Evolutionary conservation across 2,797 vertebrate species (phyloP), one percentile per base, ranked within the genome.

Genomic region (Masticophis lateralis): DNA sequence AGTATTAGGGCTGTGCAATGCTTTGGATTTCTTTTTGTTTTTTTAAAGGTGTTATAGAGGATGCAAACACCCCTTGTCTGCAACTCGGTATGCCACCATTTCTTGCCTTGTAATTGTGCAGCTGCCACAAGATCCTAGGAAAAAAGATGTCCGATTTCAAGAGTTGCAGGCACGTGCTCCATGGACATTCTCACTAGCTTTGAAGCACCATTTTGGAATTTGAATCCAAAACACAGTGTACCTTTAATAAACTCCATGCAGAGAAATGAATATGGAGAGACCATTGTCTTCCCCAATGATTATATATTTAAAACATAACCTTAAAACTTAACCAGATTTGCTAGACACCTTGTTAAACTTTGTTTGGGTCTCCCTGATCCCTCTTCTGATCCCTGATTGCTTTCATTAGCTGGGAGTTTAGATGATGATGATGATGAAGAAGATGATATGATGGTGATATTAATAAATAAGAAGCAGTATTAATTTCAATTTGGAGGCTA

Each of bases 391-490:
- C 74, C 88, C 60, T 61, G 88, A 43, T 93, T 61, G 43, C 86
- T 59, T 2, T 86, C 89, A 86, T 69, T 60, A 47, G 92, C 94
- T 94, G 86, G 92, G 91, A 94, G 32, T 92, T 96, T 63, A 87
- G 90, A 92, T 66, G 63, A 66, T 32, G 13, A 66, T 28, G 27
- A 63, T 28, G 27, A 28, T 63, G 90, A 93, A 28, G 61, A 28
- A 28, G 90, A 93, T 63, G 61, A 63, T 61, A 93, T 69, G 66
- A 66, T 66, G 4, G n/a, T 66, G 61, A n/a, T 8, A 69, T 93
- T 93, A 96, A 92, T 91, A 94, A 95, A 92, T 57, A 91, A 93
- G 90, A 90, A 94, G 95, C 94, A 94, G 90, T 94, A 94, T 93
- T 93, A 94, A 94, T 94, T 96, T 95, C 94, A 93, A 95, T 95